phyloP scores from a whole-genome alignment of 2,797 vertebrate genomes.

The Adelosebastes latens region DNA sequence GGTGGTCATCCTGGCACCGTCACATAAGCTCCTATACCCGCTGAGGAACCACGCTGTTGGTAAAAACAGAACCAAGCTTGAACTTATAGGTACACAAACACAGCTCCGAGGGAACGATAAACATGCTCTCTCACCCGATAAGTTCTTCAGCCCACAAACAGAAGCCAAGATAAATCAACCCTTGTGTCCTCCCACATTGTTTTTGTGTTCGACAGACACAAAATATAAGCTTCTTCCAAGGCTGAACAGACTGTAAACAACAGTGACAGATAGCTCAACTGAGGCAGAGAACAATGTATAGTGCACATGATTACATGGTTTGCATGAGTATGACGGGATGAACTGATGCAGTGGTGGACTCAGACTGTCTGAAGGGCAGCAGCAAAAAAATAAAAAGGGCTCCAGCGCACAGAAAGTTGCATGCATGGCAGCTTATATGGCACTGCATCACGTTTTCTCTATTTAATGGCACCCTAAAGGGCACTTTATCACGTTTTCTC shows the following conservation, averaged over 20 bases:
- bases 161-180: neutral
- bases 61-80: conserved; percentile 7
- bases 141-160: neutral
- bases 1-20: conserved; percentile 8
- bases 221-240: neutral
- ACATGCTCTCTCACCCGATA: neutral
- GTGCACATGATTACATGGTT: neutral
- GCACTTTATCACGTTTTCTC: too few relatives aligned
- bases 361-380: too few relatives aligned
- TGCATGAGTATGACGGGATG: neutral
- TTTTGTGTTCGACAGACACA: neutral
- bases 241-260: neutral
- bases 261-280: neutral
- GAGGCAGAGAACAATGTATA: neutral
- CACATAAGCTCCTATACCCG: neutral
- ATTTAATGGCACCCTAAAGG: too few relatives aligned
- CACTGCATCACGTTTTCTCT: too few relatives aligned
- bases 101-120: neutral
- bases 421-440: too few relatives aligned
- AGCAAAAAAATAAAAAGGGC: too few relatives aligned
- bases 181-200: neutral
- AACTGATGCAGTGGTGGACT: neutral
- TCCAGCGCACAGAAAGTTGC: too few relatives aligned
- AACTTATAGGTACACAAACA: neutral
- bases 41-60: conserved; percentile 2